Conservation (phyloP, 2,113 vertebrate genomes). For the Crypturellus undulatus region DNA sequence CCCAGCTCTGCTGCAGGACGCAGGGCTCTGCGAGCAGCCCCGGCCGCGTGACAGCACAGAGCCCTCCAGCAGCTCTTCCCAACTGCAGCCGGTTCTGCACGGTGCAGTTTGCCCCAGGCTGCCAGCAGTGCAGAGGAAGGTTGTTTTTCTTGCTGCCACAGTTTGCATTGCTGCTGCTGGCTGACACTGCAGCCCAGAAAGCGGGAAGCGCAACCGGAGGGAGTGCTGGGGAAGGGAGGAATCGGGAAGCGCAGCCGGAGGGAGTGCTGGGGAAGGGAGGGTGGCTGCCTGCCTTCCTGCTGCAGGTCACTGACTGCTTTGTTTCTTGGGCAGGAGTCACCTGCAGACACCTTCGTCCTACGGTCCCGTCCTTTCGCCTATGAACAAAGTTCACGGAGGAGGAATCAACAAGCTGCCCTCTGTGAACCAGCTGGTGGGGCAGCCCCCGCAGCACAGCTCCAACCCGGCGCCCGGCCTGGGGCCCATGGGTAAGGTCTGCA, state of each 20-base stretch:
- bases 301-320: fast-evolving
- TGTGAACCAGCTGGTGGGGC: constrained; percentile 92
- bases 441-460: constrained; percentile 86
- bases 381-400: constrained; percentile 86
- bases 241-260: neutral
- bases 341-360: constrained; percentile 85
- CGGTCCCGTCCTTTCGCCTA: constrained; percentile 85
- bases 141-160: neutral
- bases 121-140: fast-evolving
- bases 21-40: neutral
- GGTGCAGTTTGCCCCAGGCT: neutral
- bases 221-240: neutral
- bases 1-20: no score
- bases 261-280: neutral
- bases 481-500: constrained; percentile 85
- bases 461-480: constrained; percentile 77
- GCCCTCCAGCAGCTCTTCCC: neutral
- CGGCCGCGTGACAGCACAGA: no score
- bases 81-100: neutral
- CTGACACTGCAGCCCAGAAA: neutral
- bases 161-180: neutral
- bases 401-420: constrained; percentile 88
- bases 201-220: neutral
- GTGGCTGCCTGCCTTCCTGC: neutral
- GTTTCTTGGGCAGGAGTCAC: constrained; percentile 80